Evolutionary conservation across 2,113 vertebrate species (phyloP), one percentile per base, ranked within the genome.

Genomic region (Trichechus manatus): DNA sequence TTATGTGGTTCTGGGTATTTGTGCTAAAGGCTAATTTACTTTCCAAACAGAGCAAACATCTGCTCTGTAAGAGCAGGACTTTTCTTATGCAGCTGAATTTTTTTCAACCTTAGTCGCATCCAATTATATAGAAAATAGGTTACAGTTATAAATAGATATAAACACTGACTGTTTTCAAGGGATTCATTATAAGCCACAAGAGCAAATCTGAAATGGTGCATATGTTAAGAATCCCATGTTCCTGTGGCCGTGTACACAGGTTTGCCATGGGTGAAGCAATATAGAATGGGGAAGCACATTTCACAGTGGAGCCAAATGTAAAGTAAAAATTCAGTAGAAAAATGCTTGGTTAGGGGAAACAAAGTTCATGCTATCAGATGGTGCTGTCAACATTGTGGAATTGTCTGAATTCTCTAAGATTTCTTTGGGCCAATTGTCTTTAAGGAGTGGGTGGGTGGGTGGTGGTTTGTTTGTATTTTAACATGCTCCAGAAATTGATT

Each of bases 401-500:
- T 95, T 97, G 59, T 96, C 86, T 95, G 42, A 95, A 96, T 96
- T 96, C 91, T 94, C 94, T 89, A 84, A 87, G 91, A 87, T 93
- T 50, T 95, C 82, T 94, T 92, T 96, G 75, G 56, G 78, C 94
- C 82, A 91, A 83, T 96, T 98, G 86, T 94, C 89, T 93, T 96
- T 95, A 93, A 97, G 92, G 75, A 95, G 86, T 95, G 96, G 39
- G 72, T 95, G 90, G 90, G 85, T 91, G 82, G 89, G 42, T 96
- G 81, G 89, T 15, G 33, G 91, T 94, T 97, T 97, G 92, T 97
- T 98, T 97, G 88, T 96, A 86, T 94, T 95, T 97, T 97, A 96
- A 86, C 91, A 97, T 97, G 95, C 94, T 96, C 88, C 85, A 97
- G 91, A 97, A 97, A 97, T 97, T 97, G 91, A 97, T 97, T 97